These are phyloP conservation scores for Petrocephalus schoutedeni DNA, from an alignment of 2,797 vertebrate species.

Conservation along the genomic window DNA sequence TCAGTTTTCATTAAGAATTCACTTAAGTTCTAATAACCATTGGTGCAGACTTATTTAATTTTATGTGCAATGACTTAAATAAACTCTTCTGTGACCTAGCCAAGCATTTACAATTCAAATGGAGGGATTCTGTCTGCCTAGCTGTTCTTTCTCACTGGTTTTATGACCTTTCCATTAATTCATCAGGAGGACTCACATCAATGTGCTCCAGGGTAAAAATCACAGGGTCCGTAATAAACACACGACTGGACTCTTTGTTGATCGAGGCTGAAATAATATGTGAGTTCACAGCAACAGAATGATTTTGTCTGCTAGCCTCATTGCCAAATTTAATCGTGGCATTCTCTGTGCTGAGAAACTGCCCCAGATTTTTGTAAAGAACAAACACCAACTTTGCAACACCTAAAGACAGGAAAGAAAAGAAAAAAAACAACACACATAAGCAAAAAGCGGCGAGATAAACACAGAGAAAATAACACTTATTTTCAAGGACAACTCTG, in stretches of 20 bases:
- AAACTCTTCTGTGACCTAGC: conserved; percentile 78
- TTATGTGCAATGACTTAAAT: conserved; percentile 92
- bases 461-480: neutral
- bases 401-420: conserved; percentile 55
- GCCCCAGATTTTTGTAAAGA: conserved; percentile 92
- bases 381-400: conserved; percentile 96
- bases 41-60: conserved; percentile 89
- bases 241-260: conserved; percentile 97
- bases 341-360: conserved; percentile 93
- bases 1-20: conserved; percentile 99
- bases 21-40: conserved; percentile 87
- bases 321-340: conserved; percentile 85
- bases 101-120: conserved; percentile 81
- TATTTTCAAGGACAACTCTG: conserved; percentile 9
- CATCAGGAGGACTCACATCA: conserved; percentile 77
- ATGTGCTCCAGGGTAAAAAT: conserved; percentile 94
- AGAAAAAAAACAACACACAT: neutral
- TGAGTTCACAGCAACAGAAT: conserved; percentile 88
- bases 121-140: conserved; percentile 54
- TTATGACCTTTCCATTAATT: conserved; percentile 61
- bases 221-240: conserved; percentile 94
- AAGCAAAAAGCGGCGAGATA: neutral
- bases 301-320: conserved; percentile 77
- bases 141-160: conserved; percentile 60
- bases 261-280: conserved; percentile 95